Evolutionary conservation across 2,797 vertebrate genomes (phyloP).

Genomic region (Nannoperca obscura): DNA sequence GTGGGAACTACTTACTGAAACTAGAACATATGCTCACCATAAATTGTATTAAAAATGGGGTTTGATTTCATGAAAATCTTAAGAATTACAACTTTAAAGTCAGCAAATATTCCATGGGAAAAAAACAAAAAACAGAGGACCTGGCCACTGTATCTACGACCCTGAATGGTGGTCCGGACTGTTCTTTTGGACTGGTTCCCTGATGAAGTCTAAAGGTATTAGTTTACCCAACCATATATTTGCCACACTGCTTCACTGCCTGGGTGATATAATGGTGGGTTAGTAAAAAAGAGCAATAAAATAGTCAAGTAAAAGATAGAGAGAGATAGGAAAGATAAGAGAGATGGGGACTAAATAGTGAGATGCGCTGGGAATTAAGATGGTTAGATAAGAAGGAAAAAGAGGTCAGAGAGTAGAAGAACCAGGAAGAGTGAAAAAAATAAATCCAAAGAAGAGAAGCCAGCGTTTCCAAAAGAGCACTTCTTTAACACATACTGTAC

Average conservation of each 20-base stretch:
- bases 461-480: neutral
- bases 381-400: slow-evolving; percentile 37
- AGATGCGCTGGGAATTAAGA: slow-evolving; percentile 33
- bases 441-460: neutral
- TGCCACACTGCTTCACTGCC: slow-evolving; percentile 9
- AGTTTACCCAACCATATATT: neutral
- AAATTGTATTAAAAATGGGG: neutral
- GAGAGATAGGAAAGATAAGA: slow-evolving; percentile 15
- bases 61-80: neutral
- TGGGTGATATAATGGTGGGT: neutral
- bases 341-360: slow-evolving; percentile 18
- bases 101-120: neutral
- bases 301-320: slow-evolving; percentile 9
- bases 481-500: slow-evolving; percentile 22
- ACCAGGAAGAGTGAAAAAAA: neutral
- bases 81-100: neutral
- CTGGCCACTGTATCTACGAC: neutral
- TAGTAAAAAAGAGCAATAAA: neutral
- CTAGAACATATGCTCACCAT: neutral
- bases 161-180: neutral
- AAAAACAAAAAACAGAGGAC: neutral
- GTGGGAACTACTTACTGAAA: neutral
- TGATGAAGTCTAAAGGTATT: neutral
- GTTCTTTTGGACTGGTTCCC: neutral
- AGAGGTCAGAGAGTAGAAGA: slow-evolving; percentile 1